These are phyloP conservation scores for Bruchidius siliquastri DNA, from an alignment of 2,888 invertebrate genomes.

Conservation along the genomic window DNA sequence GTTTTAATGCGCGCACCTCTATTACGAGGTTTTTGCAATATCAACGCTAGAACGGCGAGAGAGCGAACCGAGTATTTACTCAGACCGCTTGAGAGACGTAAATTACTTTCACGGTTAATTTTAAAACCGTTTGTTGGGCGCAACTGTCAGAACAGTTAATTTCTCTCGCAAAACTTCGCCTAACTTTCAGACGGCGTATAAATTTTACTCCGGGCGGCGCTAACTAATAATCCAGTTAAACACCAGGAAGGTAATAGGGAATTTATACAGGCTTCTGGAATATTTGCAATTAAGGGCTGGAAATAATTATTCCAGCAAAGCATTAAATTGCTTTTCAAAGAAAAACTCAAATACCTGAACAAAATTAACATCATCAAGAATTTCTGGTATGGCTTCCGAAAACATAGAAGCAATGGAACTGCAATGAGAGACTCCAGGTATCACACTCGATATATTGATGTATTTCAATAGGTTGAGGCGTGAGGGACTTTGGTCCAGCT, in stretches of 20 bases:
- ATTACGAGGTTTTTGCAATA: neutral
- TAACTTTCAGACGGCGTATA: neutral
- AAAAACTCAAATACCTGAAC: too few species aligned
- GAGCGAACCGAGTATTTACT: neutral
- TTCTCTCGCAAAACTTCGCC: neutral
- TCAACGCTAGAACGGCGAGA: neutral
- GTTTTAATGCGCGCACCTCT: neutral
- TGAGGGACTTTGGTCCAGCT: too few species aligned
- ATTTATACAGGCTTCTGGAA: neutral
- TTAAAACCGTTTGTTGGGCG: constrained; percentile 16
- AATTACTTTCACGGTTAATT: constrained; percentile 24
- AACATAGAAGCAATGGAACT: too few species aligned
- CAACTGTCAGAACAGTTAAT: neutral
- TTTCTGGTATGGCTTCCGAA: too few species aligned
- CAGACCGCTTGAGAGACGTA: constrained; percentile 3
- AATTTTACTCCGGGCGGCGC: neutral
- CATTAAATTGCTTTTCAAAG: too few species aligned
- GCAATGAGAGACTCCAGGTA: too few species aligned
- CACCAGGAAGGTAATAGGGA: neutral
- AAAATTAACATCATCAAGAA: too few species aligned
- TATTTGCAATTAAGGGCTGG: neutral
- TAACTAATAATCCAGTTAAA: neutral
- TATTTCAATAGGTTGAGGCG: too few species aligned
- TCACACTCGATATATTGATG: too few species aligned
- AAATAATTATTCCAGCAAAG: neutral